phyloP scores from a whole-genome alignment of 2,888 invertebrate genomes.

The Callimorpha dominula region DNA sequence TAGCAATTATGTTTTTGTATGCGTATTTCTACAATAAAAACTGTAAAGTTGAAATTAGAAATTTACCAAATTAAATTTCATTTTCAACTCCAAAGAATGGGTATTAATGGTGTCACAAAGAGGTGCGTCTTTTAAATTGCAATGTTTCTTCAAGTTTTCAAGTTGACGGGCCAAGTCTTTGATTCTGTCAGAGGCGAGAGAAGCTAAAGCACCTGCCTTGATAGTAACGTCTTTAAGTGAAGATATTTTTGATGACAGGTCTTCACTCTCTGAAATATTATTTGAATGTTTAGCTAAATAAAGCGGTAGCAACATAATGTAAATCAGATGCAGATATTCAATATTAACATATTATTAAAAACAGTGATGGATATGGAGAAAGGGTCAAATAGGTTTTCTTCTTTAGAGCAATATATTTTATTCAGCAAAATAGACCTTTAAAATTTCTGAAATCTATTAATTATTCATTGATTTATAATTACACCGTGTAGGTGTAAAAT shows the following conservation, averaged over 20 bases:
- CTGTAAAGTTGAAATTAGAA: not conserved
- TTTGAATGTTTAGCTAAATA: not conserved
- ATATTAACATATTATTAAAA: too few relatives aligned
- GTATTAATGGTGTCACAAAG: constrained; percentile 92
- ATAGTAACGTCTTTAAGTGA: constrained; percentile 86
- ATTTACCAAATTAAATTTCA: constrained; percentile 88
- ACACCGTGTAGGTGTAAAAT: too few relatives aligned
- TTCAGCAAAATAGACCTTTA: too few relatives aligned
- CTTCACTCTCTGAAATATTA: constrained; percentile 82
- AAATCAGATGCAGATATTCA: too few relatives aligned
- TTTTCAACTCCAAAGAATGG: constrained; percentile 88
- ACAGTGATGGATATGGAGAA: too few relatives aligned
- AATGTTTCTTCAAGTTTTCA: constrained; percentile 88
- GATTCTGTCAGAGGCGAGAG: constrained; percentile 86
- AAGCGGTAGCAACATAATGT: not conserved
- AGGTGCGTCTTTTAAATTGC: constrained; percentile 89
- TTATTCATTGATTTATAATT: too few relatives aligned
- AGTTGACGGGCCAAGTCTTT: constrained; percentile 87
- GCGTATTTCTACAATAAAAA: not conserved
- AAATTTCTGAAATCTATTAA: too few relatives aligned
- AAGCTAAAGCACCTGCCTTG: constrained; percentile 84
- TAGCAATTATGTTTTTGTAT: not conserved
- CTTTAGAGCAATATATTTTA: too few relatives aligned
- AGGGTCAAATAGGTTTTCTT: too few relatives aligned
- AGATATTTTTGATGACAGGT: constrained; percentile 86